phyloP scores from a whole-genome alignment of 2,888 invertebrate genomes.

The Drosophila robusta region DNA sequence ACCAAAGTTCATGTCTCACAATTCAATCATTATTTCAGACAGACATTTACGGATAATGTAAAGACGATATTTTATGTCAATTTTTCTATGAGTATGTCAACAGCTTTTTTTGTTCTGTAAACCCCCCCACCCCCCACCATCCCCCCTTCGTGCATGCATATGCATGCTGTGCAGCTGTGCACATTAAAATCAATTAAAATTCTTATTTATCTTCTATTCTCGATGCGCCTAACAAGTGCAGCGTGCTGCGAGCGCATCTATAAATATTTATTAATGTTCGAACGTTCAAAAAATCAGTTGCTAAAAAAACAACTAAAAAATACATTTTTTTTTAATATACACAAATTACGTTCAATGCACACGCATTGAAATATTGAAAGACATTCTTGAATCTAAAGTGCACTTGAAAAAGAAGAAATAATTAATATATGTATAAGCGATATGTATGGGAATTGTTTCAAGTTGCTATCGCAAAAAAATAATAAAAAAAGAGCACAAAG shows the following conservation, averaged over 20 bases:
- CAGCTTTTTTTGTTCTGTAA: slow-evolving; percentile 50
- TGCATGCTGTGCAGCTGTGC: slow-evolving; percentile 72
- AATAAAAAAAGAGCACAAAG: slow-evolving; percentile 6
- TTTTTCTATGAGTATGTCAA: slow-evolving; percentile 65
- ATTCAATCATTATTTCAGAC: slow-evolving; percentile 52
- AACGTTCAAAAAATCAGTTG: slow-evolving; percentile 37
- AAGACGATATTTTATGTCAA: slow-evolving; percentile 72
- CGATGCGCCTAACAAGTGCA: slow-evolving; percentile 71
- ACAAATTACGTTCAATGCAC: slow-evolving; percentile 30
- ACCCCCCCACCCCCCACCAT: not conserved
- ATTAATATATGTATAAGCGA: slow-evolving; percentile 2
- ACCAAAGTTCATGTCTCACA: slow-evolving; percentile 36
- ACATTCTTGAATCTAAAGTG: slow-evolving; percentile 57
- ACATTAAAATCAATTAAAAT: slow-evolving; percentile 79
- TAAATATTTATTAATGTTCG: slow-evolving; percentile 72
- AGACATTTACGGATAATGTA: slow-evolving; percentile 46
- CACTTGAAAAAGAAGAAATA: slow-evolving; percentile 46
- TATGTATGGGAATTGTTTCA: slow-evolving; percentile 31
- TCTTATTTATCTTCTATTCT: slow-evolving; percentile 72
- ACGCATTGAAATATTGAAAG: slow-evolving; percentile 60
- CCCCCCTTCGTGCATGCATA: slow-evolving; percentile 23
- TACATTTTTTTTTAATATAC: slow-evolving; percentile 1
- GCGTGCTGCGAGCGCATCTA: slow-evolving; percentile 63
- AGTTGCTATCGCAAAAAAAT: slow-evolving; percentile 23
- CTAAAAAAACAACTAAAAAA: slow-evolving; percentile 25